Percentiles rank a stretch among this genome's conserved stretches.
phyloP scores from a whole-genome alignment of 2,113 vertebrate species.

The Leiothrix lutea region DNA sequence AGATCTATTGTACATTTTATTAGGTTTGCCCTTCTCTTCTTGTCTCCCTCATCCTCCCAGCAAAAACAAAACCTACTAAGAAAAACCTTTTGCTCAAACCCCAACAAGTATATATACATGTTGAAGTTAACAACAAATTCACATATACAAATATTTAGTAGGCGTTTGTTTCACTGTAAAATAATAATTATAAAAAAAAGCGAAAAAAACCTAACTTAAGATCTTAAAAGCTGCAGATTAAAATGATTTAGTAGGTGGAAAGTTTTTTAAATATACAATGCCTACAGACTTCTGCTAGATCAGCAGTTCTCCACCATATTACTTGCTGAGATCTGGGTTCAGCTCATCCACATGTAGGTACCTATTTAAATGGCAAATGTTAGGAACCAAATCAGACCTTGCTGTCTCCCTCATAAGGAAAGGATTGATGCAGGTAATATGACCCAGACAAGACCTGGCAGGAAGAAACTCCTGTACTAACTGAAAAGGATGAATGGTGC shows the following conservation, averaged over 20 bases:
- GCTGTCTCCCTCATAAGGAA: not conserved
- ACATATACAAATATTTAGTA: not conserved
- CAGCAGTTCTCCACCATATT: not conserved
- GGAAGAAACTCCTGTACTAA: not conserved
- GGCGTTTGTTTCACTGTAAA: not conserved
- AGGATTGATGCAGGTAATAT: not conserved
- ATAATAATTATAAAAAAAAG: not conserved
- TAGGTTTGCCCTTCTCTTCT: not conserved
- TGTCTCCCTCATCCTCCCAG: not conserved
- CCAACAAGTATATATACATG: not conserved
- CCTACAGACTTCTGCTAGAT: not conserved
- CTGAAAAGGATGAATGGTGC: not conserved
- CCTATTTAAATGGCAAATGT: not conserved
- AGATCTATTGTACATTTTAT: not conserved
- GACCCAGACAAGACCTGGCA: not conserved
- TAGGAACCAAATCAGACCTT: not conserved
- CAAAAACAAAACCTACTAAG: not conserved
- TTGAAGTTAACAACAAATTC: not conserved
- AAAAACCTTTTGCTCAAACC: not conserved
- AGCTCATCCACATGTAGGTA: not conserved
- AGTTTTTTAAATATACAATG: not conserved
- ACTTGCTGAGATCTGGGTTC: not conserved
- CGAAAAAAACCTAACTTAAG: not conserved
- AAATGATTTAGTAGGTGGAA: not conserved
- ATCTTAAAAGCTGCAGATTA: not conserved